These are phyloP conservation scores for Cerastis rubricosa DNA, from an alignment of 2,888 invertebrate genomes.

Conservation along the genomic window DNA sequence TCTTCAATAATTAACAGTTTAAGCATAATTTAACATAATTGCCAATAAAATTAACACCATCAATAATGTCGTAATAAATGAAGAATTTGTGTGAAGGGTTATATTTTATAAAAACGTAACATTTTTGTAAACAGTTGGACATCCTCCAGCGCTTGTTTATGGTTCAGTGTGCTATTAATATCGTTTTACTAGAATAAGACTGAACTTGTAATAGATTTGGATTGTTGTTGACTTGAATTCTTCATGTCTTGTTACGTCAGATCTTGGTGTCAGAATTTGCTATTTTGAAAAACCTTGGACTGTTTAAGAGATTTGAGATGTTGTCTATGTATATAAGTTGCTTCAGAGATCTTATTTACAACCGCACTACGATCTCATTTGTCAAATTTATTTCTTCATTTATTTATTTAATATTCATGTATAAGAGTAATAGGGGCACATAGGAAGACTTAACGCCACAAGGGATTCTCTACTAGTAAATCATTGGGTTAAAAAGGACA, in stretches of 20 bases:
- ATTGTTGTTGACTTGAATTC: constrained; percentile 26
- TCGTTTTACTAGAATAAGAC: constrained; percentile 69
- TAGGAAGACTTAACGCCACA: no score
- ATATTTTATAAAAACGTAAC: constrained; percentile 68
- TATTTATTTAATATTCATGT: no score
- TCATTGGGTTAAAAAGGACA: no score
- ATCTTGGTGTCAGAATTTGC: no score
- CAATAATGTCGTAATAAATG: constrained; percentile 35
- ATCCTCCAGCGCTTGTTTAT: constrained; percentile 83
- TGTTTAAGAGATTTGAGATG: neutral
- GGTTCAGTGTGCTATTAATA: constrained; percentile 71
- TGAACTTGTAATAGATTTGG: constrained; percentile 69
- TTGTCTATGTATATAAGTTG: neutral
- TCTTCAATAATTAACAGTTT: constrained; percentile 8
- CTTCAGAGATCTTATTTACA: neutral
- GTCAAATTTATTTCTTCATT: neutral
- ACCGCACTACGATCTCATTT: neutral
- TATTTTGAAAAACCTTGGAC: constrained; percentile 17
- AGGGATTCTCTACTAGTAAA: no score
- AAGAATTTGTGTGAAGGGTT: constrained; percentile 41
- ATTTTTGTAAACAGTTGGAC: constrained; percentile 79
- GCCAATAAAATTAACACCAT: constrained; percentile 18
- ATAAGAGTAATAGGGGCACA: no score
- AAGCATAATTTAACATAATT: constrained; percentile 12
- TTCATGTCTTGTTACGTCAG: neutral